Conservation (phyloP, 2,888 invertebrate species). For the Macrosiphum euphorbiae region DNA sequence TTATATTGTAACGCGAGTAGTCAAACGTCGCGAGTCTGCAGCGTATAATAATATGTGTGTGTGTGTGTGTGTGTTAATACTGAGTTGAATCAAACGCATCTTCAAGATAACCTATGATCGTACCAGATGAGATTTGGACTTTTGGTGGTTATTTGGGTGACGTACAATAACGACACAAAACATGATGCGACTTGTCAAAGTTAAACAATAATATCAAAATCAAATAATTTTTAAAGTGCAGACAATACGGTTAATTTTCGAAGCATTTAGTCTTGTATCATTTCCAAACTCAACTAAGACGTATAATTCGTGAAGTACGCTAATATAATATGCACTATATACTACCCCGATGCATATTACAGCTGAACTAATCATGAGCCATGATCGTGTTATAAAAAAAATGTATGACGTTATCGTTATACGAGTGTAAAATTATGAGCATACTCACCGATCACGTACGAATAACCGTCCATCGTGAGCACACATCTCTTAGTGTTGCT, state of each 20-base stretch:
- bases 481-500: constrained; percentile 80
- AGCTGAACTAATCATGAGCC: neutral
- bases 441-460: constrained; percentile 87
- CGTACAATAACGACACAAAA: neutral
- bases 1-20: neutral
- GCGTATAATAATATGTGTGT: neutral
- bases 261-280: neutral
- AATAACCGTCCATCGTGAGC: constrained; percentile 87
- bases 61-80: too few species aligned
- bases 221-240: neutral
- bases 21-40: neutral
- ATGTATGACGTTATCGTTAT: neutral
- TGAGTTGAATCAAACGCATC: neutral
- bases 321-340: neutral
- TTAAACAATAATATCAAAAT: neutral
- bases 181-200: neutral
- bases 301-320: neutral
- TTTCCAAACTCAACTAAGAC: neutral
- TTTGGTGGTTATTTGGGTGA: neutral
- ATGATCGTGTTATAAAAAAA: neutral
- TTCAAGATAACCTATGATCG: neutral
- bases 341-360: neutral
- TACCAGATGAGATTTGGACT: neutral
- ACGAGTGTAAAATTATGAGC: neutral
- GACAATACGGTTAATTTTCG: neutral